Conservation (phyloP, 2,113 vertebrate species). For the Cephalopterus ornatus region DNA sequence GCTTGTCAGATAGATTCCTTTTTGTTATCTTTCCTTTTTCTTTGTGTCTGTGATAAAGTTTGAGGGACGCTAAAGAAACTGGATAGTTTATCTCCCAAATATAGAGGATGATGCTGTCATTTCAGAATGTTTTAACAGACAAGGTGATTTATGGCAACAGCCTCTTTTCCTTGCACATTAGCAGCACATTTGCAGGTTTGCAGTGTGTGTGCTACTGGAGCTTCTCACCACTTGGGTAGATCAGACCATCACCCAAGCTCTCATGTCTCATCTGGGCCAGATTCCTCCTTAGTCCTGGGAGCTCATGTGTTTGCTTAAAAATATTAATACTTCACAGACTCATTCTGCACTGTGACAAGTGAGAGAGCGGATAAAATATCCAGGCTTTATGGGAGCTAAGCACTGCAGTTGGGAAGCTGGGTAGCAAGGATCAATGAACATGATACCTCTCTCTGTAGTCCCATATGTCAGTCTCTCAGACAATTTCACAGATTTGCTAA, state of each 20-base stretch:
- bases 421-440: neutral
- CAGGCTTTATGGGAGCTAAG: neutral
- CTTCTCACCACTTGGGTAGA: neutral
- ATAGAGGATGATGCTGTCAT: neutral
- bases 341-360: neutral
- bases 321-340: neutral
- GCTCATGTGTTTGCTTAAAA: neutral
- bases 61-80: neutral
- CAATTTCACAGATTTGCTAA: conserved; percentile 29
- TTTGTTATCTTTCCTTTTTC: neutral
- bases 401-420: neutral
- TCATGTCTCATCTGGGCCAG: neutral
- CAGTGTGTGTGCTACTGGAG: neutral
- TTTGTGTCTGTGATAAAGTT: neutral
- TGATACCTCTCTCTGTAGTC: neutral
- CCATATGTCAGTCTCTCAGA: conserved; percentile 17
- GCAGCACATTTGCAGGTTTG: rapidly evolving
- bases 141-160: neutral
- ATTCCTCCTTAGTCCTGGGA: neutral
- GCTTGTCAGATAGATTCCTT: neutral
- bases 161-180: neutral
- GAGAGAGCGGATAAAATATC: neutral
- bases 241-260: neutral
- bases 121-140: neutral
- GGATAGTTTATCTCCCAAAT: neutral